Percentiles rank a stretch among this genome's conserved stretches.
Conservation (phyloP, 1,140 invertebrate genomes). For the Brachionus asplanchnoidis region DNA sequence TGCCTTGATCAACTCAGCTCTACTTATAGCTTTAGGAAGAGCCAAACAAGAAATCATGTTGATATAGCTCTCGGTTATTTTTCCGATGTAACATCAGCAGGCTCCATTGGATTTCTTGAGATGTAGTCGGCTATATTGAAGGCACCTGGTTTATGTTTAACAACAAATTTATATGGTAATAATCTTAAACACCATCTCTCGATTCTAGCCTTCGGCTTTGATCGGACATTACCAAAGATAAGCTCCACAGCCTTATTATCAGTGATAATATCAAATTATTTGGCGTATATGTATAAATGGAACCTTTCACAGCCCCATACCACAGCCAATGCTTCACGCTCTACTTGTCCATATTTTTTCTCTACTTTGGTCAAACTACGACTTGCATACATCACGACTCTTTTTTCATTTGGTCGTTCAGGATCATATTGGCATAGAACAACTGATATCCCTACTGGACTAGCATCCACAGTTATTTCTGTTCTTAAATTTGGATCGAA, state of each 20-base stretch:
- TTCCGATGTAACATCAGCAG: too few relatives aligned
- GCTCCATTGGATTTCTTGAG: too few relatives aligned
- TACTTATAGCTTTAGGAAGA: background rate
- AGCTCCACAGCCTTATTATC: background rate
- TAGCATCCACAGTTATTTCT: constrained; percentile 44
- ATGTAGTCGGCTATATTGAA: too few relatives aligned
- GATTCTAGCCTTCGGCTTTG: background rate
- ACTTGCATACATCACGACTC: constrained; percentile 48
- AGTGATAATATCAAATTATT: background rate
- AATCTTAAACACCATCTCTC: too few relatives aligned
- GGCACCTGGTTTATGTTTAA: too few relatives aligned
- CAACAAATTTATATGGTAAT: too few relatives aligned
- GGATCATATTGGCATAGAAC: constrained; percentile 53
- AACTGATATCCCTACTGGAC: constrained; percentile 53
- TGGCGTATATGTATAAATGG: background rate
- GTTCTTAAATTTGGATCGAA: background rate
- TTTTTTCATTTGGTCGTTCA: background rate
- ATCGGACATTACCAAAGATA: background rate
- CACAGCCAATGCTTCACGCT: constrained; percentile 28
- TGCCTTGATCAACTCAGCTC: too few relatives aligned
- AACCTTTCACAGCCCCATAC: background rate
- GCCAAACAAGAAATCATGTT: too few relatives aligned
- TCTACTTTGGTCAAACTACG: constrained; percentile 43
- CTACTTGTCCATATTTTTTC: constrained; percentile 45
- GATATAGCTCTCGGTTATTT: too few relatives aligned